Evolutionary conservation across 64 coral and sea anemone genomes (phyloP), one percentile per base, ranked within the genome.

Genomic region (Stichodactyla mertensii): DNA sequence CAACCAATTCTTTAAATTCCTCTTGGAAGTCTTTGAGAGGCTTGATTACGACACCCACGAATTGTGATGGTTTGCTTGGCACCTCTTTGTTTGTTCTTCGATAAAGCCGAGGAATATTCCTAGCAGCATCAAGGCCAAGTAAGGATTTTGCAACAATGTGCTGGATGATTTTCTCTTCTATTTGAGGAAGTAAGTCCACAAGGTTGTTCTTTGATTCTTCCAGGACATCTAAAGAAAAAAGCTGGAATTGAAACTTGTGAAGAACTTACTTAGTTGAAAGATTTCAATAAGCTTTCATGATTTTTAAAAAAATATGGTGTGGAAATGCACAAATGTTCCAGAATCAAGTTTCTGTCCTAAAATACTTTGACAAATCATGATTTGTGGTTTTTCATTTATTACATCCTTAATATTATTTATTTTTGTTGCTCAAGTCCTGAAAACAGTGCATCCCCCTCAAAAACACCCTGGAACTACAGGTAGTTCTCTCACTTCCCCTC

Each of bases 91-190:
- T 96, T 45, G 94, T 96, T 57, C 94, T 92, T 20, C 94, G 91
- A 51, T 96, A 96, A 16, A 96, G 86, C 74, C 94, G 61, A 54
- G 94, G 94, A n/a, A 96, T 96, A 69, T 96, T 96, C 85, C 91
- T 92, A 18, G 88, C 94, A 52, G 91, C 91, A 87, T 96, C 94
- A 74, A 96, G 91, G 7, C 91, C 94, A 22, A 89, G 87, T 59
- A 86, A 84, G 7, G 94, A 89, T 28, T 85, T 89, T 8, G 86
- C 88, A 70, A 89, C 88, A n/a, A 96, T 88, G 61, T 93, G 94
- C 53, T 89, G 88, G 19, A 96, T 92, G 58, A 96, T 87, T 57
- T 87, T 89, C 78, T 89, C 89, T 78, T 96, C 92, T 54, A 96
- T 78, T 71, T 58, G 78, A 81, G 94, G 94, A 78, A 96, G 61